phyloP scores from a whole-genome alignment of 2,797 vertebrate species.

The Adrianichthys oophorus region DNA sequence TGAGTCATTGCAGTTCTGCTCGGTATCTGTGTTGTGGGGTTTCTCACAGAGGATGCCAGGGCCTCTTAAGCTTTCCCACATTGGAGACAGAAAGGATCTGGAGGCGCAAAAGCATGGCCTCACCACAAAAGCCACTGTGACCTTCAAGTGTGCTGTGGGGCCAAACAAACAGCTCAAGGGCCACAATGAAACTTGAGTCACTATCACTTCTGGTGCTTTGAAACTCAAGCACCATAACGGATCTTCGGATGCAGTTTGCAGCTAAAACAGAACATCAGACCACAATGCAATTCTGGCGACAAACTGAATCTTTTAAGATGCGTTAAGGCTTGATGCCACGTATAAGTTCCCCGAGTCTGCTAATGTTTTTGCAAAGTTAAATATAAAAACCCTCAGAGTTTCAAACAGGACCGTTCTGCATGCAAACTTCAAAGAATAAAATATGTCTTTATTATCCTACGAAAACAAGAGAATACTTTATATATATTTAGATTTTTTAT shows the following conservation, averaged over 20 bases:
- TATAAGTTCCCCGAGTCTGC: no score
- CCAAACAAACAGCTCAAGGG: conserved; percentile 41
- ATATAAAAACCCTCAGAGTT: no score
- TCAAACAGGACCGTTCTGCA: no score
- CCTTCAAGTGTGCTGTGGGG: conserved; percentile 57
- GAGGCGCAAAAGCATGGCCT: conserved; percentile 66
- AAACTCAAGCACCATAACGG: conserved; percentile 20
- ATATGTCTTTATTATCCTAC: no score
- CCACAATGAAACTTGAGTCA: conserved; percentile 44
- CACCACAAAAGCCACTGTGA: conserved; percentile 70
- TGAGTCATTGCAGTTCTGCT: conserved; percentile 51
- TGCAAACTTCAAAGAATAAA: no score
- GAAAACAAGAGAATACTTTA: no score
- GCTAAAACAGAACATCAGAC: neutral
- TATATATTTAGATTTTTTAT: no score
- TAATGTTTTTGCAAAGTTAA: no score
- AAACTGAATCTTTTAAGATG: neutral
- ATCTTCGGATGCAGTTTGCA: conserved; percentile 14
- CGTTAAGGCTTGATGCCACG: neutral
- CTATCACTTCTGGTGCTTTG: conserved; percentile 22
- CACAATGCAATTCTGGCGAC: neutral
- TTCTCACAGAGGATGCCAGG: conserved; percentile 71
- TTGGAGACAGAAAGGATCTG: conserved; percentile 72
- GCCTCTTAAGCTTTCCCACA: conserved; percentile 72
- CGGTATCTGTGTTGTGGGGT: conserved; percentile 61